Evolutionary conservation across 2,888 invertebrate species (phyloP), one percentile per base, ranked within the genome.

Genomic region (Cosmia trapezina): DNA sequence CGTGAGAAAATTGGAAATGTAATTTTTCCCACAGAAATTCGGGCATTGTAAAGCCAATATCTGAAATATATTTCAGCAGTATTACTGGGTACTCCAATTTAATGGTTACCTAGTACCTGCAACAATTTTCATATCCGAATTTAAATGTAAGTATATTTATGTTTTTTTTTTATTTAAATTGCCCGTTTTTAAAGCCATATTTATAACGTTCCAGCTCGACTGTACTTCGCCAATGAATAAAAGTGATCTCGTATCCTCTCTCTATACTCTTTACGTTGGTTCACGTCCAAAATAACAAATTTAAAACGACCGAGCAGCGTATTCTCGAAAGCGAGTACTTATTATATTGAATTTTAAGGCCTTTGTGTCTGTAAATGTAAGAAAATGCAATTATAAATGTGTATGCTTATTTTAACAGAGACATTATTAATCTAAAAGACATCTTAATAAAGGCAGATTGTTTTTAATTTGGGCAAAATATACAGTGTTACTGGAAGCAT

Each of bases 251-350:
- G 66, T 59, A 76, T 78, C 43, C 56, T 71, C 67, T 70, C 66
- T 81, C 67, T 71, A 74, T 72, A 80, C 72, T 67, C 76, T 71
- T 78, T 57, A 81, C 77, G 76, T 89, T 90, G 90, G 89, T 89
- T 70, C 85, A 66, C 76, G 83, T 88, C 91, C 91, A 85, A 90
- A 89, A 86, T 84, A 87, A 87, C 86, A 90, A 88, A 89, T 87
- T 86, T 89, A 83, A 83, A 80, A 79, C 80, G 60, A 76, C 71
- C 51, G 78, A 63, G 62, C 66, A 72, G 60, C 41, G 11, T 75
- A 65, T 73, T 68, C 47, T 60, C 51, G 19, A 70, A 74, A 61
- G 57, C 53, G 11, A 64, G 41, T 33, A 14, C 43, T 68, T 76
- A 57, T 63, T 73, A 68, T 69, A 47, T 71, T 70, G 37, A 64